phyloP scores from a whole-genome alignment of 2,113 vertebrate species.

The Rhynchopsitta pachyrhyncha region DNA sequence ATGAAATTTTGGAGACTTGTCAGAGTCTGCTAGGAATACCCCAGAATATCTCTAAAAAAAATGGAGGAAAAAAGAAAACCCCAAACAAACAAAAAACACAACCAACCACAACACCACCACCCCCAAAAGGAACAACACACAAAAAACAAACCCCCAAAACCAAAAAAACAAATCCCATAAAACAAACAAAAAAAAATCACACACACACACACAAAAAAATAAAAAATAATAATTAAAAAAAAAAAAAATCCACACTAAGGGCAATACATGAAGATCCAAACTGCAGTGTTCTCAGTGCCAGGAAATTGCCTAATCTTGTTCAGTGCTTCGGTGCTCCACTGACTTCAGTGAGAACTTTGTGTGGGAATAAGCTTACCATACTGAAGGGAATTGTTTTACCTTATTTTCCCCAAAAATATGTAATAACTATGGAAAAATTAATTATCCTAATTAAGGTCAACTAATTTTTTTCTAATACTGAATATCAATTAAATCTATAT shows the following conservation, averaged over 20 bases:
- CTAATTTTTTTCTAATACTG: background rate
- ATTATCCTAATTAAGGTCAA: slow-evolving; percentile 27
- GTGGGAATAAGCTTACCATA: background rate
- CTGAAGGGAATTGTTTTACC: background rate
- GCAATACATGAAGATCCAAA: background rate
- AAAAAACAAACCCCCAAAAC: no score
- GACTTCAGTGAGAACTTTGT: background rate
- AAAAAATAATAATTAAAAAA: background rate
- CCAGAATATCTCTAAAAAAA: background rate
- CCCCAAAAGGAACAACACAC: no score
- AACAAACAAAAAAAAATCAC: no score
- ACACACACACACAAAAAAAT: no score
- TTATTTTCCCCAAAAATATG: background rate
- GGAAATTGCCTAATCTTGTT: background rate
- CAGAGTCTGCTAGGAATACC: background rate
- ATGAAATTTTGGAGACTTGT: background rate
- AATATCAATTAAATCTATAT: background rate
- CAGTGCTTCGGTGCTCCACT: background rate
- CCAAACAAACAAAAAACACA: background rate
- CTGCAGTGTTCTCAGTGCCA: background rate
- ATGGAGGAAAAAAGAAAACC: background rate
- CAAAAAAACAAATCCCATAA: no score
- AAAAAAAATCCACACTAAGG: background rate
- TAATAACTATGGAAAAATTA: background rate
- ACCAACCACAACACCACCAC: no score